Percentiles rank a stretch among this genome's conserved stretches.
These are phyloP conservation scores for Neodiprion fabricii DNA, from an alignment of 1,140 invertebrate genomes.

Conservation along the genomic window DNA sequence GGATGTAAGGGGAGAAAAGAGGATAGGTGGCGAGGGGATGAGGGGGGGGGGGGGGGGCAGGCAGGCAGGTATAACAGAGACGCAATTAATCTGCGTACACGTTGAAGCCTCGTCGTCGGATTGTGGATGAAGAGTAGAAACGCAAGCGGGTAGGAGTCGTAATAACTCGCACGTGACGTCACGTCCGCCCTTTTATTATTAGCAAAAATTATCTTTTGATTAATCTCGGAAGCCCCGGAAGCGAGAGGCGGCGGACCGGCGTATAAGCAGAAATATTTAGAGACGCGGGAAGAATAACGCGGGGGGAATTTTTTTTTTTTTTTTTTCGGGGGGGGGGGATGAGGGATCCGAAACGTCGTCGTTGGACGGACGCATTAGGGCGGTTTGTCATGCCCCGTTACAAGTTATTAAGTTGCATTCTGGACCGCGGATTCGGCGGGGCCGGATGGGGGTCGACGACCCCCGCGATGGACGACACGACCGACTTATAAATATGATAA, in stretches of 20 bases:
- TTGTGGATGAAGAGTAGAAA: not conserved
- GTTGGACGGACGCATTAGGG: not conserved
- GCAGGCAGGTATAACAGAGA: not conserved
- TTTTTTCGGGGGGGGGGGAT: no score
- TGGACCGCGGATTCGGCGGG: not conserved
- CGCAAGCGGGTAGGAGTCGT: not conserved
- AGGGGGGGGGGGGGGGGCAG: not conserved
- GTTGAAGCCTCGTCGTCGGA: not conserved
- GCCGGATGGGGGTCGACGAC: not conserved
- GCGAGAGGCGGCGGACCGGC: no score
- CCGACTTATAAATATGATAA: constrained; percentile 46
- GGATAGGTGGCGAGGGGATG: not conserved
- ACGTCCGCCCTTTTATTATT: constrained; percentile 16
- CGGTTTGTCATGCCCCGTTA: constrained; percentile 1
- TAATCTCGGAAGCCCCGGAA: constrained; percentile 22
- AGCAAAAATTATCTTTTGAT: constrained; percentile 29
- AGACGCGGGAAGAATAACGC: no score
- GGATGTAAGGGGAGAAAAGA: not conserved
- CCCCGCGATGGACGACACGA: constrained; percentile 16
- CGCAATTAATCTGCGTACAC: not conserved
- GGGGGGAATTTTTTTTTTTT: no score
- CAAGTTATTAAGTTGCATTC: constrained; percentile 6
- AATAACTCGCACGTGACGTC: constrained; percentile 25
- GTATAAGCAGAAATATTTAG: no score
- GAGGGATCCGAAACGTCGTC: not conserved